Conservation (phyloP, 2,797 vertebrate genomes). For the Falco biarmicus region DNA sequence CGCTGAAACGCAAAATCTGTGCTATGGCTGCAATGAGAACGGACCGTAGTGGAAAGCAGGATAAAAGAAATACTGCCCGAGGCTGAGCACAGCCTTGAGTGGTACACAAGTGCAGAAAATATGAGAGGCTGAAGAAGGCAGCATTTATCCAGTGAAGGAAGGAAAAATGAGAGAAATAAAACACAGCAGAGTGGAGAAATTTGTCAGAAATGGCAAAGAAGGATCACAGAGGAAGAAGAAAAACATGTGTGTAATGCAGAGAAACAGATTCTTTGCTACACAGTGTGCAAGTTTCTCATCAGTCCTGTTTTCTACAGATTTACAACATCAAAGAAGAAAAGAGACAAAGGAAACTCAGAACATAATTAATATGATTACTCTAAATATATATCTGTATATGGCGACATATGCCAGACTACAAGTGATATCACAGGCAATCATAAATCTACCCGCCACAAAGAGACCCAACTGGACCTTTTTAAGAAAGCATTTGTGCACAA, state of each 20-base stretch:
- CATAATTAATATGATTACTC: background rate
- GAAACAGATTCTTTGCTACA: background rate
- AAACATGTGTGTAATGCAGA: background rate
- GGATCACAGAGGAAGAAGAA: background rate
- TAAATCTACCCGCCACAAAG: background rate
- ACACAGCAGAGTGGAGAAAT: background rate
- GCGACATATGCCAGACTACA: background rate
- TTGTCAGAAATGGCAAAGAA: constrained; percentile 44
- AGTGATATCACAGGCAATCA: background rate
- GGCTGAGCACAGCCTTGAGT: background rate
- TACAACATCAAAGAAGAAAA: background rate
- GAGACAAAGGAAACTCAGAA: background rate
- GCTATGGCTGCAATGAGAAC: background rate
- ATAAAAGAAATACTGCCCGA: background rate
- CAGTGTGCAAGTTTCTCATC: background rate
- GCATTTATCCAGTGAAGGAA: background rate
- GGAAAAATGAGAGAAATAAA: constrained; percentile 49
- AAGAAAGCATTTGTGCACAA: background rate
- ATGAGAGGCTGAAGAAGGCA: background rate
- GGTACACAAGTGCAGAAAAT: background rate
- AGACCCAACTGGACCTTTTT: background rate
- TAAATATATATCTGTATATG: background rate
- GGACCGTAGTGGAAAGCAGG: background rate
- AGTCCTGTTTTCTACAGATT: background rate
- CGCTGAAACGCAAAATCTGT: background rate